Conservation (phyloP, 1,140 invertebrate genomes). For the Atta texana region DNA sequence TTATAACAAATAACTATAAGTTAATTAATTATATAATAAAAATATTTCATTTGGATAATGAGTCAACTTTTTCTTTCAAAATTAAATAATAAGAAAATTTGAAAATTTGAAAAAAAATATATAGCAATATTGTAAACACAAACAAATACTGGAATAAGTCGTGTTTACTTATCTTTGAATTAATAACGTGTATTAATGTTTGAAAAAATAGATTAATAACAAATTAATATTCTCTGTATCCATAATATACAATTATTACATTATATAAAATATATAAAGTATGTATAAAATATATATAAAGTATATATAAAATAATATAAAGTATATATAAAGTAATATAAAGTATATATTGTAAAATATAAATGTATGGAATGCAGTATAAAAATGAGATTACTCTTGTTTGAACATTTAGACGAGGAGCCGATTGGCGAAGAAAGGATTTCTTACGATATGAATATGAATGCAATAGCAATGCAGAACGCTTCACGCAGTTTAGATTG, state of each 20-base stretch:
- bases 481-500: constrained; percentile 87
- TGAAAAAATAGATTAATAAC: neutral
- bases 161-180: neutral
- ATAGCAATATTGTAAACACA: neutral
- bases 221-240: neutral
- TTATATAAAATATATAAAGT: neutral
- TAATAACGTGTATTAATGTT: constrained; percentile 7
- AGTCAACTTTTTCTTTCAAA: neutral
- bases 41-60: neutral
- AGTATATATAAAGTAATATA: too few relatives aligned
- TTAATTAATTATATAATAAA: neutral
- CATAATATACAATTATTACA: neutral
- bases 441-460: constrained; percentile 81
- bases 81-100: constrained; percentile 2
- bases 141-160: neutral
- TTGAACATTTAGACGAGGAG: constrained; percentile 86
- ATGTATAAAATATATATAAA: too few relatives aligned
- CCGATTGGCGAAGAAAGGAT: constrained; percentile 87
- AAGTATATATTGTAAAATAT: neutral
- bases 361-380: neutral
- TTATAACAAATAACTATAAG: too few relatives aligned
- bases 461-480: constrained; percentile 87
- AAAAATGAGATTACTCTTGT: neutral
- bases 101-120: neutral
- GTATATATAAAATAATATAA: too few relatives aligned